Evolutionary conservation across 2,113 vertebrate genomes (phyloP).

Genomic region (Vicugna pacos): DNA sequence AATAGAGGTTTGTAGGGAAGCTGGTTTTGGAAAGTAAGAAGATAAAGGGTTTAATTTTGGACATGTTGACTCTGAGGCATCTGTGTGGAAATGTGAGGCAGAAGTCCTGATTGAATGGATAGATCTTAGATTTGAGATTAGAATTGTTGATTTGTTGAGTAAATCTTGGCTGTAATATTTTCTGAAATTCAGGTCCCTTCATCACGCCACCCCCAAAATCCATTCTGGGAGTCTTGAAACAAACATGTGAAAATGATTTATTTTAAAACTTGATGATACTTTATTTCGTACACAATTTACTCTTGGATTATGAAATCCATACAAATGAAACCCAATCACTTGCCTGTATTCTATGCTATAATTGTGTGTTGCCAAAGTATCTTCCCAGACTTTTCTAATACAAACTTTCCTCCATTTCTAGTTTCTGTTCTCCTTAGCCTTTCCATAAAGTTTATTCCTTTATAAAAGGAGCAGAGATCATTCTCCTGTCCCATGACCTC

Average conservation of each 20-base stretch:
- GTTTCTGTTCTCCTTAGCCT: neutral
- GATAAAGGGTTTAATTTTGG: neutral
- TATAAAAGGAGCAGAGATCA: neutral
- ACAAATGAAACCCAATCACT: neutral
- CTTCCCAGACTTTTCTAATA: neutral
- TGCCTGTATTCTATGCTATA: neutral
- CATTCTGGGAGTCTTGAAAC: neutral
- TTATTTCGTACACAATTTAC: neutral
- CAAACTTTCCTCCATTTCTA: neutral
- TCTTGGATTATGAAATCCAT: neutral
- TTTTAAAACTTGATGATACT: neutral
- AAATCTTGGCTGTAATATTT: neutral
- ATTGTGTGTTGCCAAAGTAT: neutral
- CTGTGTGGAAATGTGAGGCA: neutral
- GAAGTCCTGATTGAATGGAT: neutral
- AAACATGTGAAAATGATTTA: neutral
- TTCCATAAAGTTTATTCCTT: neutral
- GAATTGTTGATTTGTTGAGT: neutral
- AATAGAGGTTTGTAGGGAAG: neutral
- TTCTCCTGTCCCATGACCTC: neutral
- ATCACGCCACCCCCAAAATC: neutral
- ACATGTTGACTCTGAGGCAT: too few species aligned
- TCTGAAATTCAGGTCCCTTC: neutral
- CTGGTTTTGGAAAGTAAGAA: neutral
- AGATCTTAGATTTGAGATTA: neutral